A percentile compares a stretch with the other conserved stretches of the same genome.
phyloP scores from a whole-genome alignment of 2,888 invertebrate genomes.

The Philhelius pedissequus region DNA sequence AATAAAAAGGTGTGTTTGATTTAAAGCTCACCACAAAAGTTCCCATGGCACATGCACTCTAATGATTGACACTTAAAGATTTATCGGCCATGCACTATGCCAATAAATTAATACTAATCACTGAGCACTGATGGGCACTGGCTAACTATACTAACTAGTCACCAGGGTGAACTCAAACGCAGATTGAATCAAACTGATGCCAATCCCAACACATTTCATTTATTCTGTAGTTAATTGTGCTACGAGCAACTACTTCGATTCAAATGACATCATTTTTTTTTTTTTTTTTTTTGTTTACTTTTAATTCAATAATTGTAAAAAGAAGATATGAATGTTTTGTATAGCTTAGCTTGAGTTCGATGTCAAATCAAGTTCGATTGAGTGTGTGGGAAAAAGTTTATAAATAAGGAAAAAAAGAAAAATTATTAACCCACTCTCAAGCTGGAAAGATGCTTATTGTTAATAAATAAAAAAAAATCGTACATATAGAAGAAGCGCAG shows the following conservation, averaged over 20 bases:
- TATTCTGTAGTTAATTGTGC: not conserved
- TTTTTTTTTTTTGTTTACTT: constrained; percentile 20
- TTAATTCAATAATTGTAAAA: constrained; percentile 23
- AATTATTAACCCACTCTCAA: not conserved
- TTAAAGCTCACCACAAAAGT: constrained; percentile 55
- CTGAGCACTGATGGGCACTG: no score
- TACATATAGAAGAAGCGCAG: constrained; percentile 26
- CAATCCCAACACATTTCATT: constrained; percentile 6
- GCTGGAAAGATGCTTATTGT: constrained; percentile 6
- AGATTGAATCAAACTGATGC: constrained; percentile 30
- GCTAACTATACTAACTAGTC: not conserved
- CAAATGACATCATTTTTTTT: constrained; percentile 63
- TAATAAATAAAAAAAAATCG: no score
- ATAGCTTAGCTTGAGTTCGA: constrained; percentile 37
- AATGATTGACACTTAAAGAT: constrained; percentile 36
- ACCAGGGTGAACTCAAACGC: constrained; percentile 19
- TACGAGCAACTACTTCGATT: constrained; percentile 36
- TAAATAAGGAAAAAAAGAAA: not conserved
- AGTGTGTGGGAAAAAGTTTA: constrained; percentile 39
- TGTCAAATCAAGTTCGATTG: constrained; percentile 49
- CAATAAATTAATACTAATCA: constrained; percentile 25
- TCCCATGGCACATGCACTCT: constrained; percentile 52
- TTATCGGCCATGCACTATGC: constrained; percentile 33
- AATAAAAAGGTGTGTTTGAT: not conserved
- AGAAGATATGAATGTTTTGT: constrained; percentile 29